These are phyloP conservation scores for Echinometra lucunter DNA, from an alignment of 53 echinoderm and acorn worm genomes.

Conservation along the genomic window DNA sequence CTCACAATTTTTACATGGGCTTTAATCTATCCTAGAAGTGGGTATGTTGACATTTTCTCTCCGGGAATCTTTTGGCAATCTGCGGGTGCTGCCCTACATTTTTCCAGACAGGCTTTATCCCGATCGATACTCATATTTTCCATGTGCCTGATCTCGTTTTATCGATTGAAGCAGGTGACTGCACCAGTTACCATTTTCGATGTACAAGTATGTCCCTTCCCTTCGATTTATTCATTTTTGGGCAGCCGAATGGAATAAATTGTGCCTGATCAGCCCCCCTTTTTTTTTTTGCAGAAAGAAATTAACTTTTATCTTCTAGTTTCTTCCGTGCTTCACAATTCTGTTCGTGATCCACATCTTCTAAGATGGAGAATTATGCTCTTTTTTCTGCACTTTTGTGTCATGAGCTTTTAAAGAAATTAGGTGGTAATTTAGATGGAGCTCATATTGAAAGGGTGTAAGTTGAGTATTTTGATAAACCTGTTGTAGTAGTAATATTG, in stretches of 20 bases:
- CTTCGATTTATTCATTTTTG: slow-evolving; percentile 4
- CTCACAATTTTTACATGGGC: neutral
- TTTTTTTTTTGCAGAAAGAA: neutral
- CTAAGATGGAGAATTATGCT: too few species aligned
- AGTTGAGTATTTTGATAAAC: neutral
- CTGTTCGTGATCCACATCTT: too few species aligned
- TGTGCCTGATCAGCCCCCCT: neutral
- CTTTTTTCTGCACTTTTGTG: neutral
- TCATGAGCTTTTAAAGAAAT: neutral
- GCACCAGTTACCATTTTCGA: slow-evolving; percentile 30
- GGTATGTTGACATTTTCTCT: neutral
- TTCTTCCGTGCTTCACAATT: too few species aligned
- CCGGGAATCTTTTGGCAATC: neutral
- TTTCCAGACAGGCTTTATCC: slow-evolving; percentile 41
- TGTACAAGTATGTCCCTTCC: slow-evolving; percentile 36
- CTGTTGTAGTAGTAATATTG: neutral
- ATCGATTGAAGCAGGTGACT: slow-evolving; percentile 27
- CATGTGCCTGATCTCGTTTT: slow-evolving; percentile 18
- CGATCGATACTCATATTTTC: slow-evolving; percentile 27
- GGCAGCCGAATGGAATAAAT: neutral
- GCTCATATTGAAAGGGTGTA: neutral
- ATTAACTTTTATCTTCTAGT: too few species aligned
- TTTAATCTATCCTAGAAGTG: neutral
- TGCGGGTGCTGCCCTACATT: neutral
- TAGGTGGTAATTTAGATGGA: neutral